phyloP scores from a whole-genome alignment of 92 coral and sea anemone species.

The Actinostola sp. region DNA sequence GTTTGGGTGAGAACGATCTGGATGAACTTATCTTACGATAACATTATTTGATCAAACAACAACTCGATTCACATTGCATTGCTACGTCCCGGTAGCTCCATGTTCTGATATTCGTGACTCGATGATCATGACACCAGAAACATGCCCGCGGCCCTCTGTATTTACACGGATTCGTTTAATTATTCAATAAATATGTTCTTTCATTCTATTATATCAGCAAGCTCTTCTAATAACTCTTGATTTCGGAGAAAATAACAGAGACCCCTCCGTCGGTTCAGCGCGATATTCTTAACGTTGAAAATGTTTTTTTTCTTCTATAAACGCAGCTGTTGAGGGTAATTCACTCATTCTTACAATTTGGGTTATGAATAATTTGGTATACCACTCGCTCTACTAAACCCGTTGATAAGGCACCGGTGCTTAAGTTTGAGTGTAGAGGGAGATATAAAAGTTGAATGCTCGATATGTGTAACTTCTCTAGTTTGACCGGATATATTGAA shows the following conservation, averaged over 20 bases:
- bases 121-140: constrained; percentile 1
- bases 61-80: constrained; percentile 3
- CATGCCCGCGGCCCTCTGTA: constrained; percentile 38
- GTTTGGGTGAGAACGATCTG: no score
- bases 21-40: neutral
- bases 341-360: no score
- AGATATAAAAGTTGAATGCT: constrained; percentile 65
- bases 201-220: constrained; percentile 86
- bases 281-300: no score
- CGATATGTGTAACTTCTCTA: constrained; percentile 72
- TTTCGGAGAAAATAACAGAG: constrained; percentile 19
- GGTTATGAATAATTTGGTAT: no score
- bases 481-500: constrained; percentile 81
- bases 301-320: no score
- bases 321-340: no score
- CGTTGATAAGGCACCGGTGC: no score
- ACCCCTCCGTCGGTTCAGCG: neutral
- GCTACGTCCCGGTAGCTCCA: neutral
- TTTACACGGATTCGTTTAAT: constrained; percentile 84
- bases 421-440: constrained; percentile 58
- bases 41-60: constrained; percentile 10
- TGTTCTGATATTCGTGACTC: neutral
- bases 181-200: constrained; percentile 82
- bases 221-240: constrained; percentile 76
- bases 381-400: no score